phyloP scores from a whole-genome alignment of 2,113 vertebrate species.

The Rhipidura dahli region DNA sequence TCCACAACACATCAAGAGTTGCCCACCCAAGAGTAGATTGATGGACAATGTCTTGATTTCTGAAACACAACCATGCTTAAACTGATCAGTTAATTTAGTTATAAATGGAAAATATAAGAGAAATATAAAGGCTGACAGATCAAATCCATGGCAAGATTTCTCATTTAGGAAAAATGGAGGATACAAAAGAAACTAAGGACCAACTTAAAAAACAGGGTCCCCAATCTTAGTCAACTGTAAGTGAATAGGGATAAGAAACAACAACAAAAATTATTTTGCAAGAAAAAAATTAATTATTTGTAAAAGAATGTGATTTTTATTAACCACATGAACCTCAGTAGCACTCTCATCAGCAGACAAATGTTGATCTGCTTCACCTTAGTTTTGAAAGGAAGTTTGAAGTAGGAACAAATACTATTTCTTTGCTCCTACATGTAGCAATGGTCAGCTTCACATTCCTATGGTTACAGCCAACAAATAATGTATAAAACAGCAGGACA shows the following conservation, averaged over 20 bases:
- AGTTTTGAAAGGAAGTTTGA: background rate
- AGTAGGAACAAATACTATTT: rapidly evolving
- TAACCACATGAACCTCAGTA: background rate
- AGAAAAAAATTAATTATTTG: background rate
- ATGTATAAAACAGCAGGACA: background rate
- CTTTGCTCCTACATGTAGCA: background rate
- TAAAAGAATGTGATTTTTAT: background rate
- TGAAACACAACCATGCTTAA: background rate
- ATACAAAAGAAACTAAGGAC: background rate
- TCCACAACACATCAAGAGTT: background rate
- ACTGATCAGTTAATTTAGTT: background rate
- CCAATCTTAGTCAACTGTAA: background rate
- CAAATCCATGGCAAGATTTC: background rate
- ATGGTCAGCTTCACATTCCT: background rate
- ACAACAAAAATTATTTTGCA: background rate
- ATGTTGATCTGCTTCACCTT: background rate
- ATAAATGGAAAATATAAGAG: background rate
- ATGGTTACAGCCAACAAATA: background rate
- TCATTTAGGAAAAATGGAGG: background rate
- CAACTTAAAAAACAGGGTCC: background rate
- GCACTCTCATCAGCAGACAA: background rate
- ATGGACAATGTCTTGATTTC: background rate
- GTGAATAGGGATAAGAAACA: background rate
- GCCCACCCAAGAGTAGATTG: background rate
- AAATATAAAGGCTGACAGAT: background rate